These are phyloP conservation scores for Electrophaes corylata DNA, from an alignment of 2,888 invertebrate species.

Conservation along the genomic window DNA sequence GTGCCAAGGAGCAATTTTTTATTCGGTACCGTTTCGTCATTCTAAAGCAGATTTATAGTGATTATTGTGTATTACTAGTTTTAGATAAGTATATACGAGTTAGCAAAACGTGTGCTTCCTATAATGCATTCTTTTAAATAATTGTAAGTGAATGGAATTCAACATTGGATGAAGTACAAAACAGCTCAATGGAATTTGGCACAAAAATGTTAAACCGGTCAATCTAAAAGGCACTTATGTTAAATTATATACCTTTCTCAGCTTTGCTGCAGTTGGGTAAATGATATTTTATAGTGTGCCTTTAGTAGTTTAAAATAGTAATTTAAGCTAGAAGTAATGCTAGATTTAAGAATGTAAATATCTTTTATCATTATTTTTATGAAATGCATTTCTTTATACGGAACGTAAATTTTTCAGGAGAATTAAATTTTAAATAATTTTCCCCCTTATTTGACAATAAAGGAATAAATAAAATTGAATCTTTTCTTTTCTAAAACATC, in stretches of 20 bases:
- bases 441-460: conserved; percentile 81
- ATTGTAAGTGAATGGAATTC: conserved; percentile 36
- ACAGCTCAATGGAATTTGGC: conserved; percentile 38
- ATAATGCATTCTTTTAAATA: conserved; percentile 46
- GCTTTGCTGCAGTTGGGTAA: conserved; percentile 21
- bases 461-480: conserved; percentile 75
- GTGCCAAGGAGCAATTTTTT: conserved; percentile 75
- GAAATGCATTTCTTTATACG: conserved; percentile 82
- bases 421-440: conserved; percentile 78
- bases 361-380: conserved; percentile 78
- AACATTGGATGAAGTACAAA: conserved; percentile 54
- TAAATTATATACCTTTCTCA: conserved; percentile 14
- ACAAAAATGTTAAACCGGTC: conserved; percentile 30
- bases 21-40: conserved; percentile 47
- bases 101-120: conserved; percentile 78
- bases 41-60: conserved; percentile 47
- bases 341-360: conserved; percentile 73
- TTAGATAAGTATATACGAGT: conserved; percentile 59
- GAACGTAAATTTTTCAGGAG: conserved; percentile 71
- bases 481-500: conserved; percentile 20
- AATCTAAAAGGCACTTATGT: conserved; percentile 49
- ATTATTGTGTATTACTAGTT: conserved; percentile 68
- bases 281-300: conserved; percentile 62
- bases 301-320: conserved; percentile 65
- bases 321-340: conserved; percentile 63